Percentiles rank a stretch among this genome's conserved stretches.
Evolutionary conservation across 2,113 vertebrate species (phyloP).

Genomic region (Amia ocellicauda): DNA sequence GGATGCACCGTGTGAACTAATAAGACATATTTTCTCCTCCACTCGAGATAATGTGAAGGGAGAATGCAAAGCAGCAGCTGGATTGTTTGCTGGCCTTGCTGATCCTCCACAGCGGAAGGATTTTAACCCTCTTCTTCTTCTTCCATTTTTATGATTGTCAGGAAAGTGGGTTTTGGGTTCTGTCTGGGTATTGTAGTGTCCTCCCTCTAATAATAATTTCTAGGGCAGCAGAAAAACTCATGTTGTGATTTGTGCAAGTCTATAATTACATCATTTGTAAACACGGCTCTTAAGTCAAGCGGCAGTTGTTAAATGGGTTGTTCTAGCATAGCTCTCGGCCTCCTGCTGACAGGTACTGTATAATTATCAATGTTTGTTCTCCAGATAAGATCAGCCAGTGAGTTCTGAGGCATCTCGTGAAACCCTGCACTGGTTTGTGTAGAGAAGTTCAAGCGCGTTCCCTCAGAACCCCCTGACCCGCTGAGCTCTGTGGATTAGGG

Average conservation of each 20-base stretch:
- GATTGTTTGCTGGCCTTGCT: conserved; percentile 23
- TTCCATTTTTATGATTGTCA: no score
- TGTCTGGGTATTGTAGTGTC: no score
- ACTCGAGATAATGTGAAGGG: conserved; percentile 56
- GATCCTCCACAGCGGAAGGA: conserved; percentile 55
- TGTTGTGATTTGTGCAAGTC: neutral
- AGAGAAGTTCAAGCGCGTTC: conserved; percentile 69
- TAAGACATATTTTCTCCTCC: conserved; percentile 53
- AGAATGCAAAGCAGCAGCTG: conserved; percentile 41
- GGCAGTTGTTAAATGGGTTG: conserved; percentile 6
- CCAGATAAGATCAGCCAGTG: conserved; percentile 11
- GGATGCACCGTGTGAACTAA: conserved; percentile 58
- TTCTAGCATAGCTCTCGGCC: neutral
- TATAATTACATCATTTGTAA: conserved; percentile 15
- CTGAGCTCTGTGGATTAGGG: conserved; percentile 63
- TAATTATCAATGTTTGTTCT: conserved; percentile 19
- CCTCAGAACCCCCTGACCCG: conserved; percentile 70
- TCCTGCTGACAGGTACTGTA: conserved; percentile 21
- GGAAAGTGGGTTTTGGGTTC: no score
- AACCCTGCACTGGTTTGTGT: conserved; percentile 39
- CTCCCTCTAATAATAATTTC: neutral
- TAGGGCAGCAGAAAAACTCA: neutral
- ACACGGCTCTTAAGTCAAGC: conserved; percentile 8
- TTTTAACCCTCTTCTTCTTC: conserved; percentile 44
- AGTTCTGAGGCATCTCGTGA: neutral